phyloP scores from a whole-genome alignment of 1,140 invertebrate species.

The Phthorimaea operculella region DNA sequence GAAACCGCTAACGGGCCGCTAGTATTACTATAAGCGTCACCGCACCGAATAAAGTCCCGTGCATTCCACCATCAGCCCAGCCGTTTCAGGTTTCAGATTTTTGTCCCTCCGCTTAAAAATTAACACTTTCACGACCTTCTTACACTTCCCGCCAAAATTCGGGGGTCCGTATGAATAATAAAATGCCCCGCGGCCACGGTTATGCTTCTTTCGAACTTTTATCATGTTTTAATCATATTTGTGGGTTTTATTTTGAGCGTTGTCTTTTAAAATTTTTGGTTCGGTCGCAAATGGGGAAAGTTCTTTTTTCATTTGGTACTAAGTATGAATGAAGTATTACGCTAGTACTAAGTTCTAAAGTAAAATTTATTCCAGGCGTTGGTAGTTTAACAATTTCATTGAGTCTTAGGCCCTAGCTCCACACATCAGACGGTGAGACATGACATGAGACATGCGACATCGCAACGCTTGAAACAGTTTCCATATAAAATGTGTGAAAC shows the following conservation, averaged over 20 bases:
- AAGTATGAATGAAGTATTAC: too few relatives aligned
- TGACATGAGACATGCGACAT: too few relatives aligned
- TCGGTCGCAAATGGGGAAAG: not conserved
- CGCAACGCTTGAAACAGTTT: too few relatives aligned
- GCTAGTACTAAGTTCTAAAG: too few relatives aligned
- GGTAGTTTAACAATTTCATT: too few relatives aligned
- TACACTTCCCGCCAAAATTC: conserved; percentile 34
- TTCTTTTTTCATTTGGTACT: too few relatives aligned
- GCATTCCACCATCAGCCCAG: conserved; percentile 9
- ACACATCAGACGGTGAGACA: too few relatives aligned
- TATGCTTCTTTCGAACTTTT: conserved; percentile 32
- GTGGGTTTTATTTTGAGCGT: conserved; percentile 18
- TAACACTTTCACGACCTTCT: conserved; percentile 42
- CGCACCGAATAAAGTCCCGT: conserved; percentile 11
- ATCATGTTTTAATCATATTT: conserved; percentile 58
- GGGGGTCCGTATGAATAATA: conserved; percentile 45
- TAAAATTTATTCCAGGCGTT: too few relatives aligned
- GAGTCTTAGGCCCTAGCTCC: too few relatives aligned
- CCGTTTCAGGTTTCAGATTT: conserved; percentile 22
- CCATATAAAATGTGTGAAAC: too few relatives aligned
- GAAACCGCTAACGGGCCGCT: too few relatives aligned
- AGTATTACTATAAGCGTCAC: too few relatives aligned
- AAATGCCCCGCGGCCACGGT: conserved; percentile 28
- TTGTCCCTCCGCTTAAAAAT: conserved; percentile 51
- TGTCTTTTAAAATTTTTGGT: conserved; percentile 5